phyloP scores from a whole-genome alignment of 2,797 vertebrate species.

The Bucorvus abyssinicus region DNA sequence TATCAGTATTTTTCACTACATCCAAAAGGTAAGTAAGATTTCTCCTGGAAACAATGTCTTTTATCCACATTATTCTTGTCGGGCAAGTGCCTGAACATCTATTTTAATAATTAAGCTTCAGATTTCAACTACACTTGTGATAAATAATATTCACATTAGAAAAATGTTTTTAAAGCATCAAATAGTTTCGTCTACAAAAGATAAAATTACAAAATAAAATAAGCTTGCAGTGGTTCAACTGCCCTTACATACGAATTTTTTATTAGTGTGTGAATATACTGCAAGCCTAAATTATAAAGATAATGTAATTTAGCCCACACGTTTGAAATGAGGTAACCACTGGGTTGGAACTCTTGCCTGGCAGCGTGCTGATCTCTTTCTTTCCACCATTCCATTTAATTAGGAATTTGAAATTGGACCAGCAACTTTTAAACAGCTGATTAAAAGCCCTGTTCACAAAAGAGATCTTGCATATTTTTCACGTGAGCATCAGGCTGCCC shows the following conservation, averaged over 20 bases:
- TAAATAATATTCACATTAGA: constrained; percentile 8
- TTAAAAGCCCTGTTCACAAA: constrained; percentile 12
- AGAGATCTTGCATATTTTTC: background rate
- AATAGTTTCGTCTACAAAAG: background rate
- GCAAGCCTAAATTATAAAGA: background rate
- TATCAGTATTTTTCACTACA: background rate
- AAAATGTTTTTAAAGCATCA: constrained; percentile 28
- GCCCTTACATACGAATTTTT: background rate
- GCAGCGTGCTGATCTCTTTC: background rate
- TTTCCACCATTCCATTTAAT: background rate
- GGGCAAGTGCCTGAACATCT: background rate
- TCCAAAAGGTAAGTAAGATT: background rate
- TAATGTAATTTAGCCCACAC: background rate
- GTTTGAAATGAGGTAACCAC: background rate
- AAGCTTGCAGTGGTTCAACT: background rate
- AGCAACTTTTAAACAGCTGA: constrained; percentile 22
- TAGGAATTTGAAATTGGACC: constrained; percentile 24
- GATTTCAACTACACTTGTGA: background rate
- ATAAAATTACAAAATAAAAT: constrained; percentile 22
- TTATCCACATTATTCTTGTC: background rate
- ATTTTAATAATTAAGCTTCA: constrained; percentile 6
- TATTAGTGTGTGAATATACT: background rate
- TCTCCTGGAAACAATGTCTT: background rate
- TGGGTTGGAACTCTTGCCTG: background rate
- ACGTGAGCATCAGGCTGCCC: background rate